These are phyloP conservation scores for Synodontis membranacea DNA, from an alignment of 2,113 vertebrate genomes.

Conservation along the genomic window DNA sequence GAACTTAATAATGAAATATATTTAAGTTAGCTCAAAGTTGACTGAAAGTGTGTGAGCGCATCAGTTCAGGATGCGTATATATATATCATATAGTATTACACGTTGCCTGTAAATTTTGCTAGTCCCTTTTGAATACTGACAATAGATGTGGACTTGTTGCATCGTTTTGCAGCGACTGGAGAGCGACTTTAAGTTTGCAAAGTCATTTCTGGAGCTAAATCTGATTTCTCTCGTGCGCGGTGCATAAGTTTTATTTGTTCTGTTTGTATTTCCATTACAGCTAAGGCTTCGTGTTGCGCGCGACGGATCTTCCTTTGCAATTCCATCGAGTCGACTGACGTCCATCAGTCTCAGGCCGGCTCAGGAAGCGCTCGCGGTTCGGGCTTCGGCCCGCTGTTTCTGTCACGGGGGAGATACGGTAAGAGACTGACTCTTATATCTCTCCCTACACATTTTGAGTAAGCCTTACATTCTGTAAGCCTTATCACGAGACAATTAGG, in stretches of 20 bases:
- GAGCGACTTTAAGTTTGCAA: neutral
- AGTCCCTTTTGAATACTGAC: neutral
- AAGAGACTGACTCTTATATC: slow-evolving; percentile 39
- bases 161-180: neutral
- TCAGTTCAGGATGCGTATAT: neutral
- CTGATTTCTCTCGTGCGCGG: neutral
- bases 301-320: slow-evolving; percentile 32
- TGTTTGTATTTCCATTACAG: slow-evolving; percentile 40
- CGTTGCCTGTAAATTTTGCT: neutral
- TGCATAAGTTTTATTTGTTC: neutral
- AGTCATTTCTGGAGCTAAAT: slow-evolving; percentile 33
- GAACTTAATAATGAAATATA: neutral
- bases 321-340: slow-evolving; percentile 39
- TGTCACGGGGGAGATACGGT: slow-evolving; percentile 74
- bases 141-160: neutral
- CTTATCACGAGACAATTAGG: neutral
- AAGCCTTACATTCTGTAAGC: no score
- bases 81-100: neutral
- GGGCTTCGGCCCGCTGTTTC: slow-evolving; percentile 74
- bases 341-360: slow-evolving; percentile 22
- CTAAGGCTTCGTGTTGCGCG: slow-evolving; percentile 11
- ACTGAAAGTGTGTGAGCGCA: neutral
- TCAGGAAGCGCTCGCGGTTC: slow-evolving; percentile 58
- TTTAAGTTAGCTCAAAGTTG: neutral
- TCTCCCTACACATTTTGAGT: neutral